Percentiles rank a stretch among this genome's conserved stretches.
Conservation (phyloP, 1,140 invertebrate species). For the Neelides sp. region DNA sequence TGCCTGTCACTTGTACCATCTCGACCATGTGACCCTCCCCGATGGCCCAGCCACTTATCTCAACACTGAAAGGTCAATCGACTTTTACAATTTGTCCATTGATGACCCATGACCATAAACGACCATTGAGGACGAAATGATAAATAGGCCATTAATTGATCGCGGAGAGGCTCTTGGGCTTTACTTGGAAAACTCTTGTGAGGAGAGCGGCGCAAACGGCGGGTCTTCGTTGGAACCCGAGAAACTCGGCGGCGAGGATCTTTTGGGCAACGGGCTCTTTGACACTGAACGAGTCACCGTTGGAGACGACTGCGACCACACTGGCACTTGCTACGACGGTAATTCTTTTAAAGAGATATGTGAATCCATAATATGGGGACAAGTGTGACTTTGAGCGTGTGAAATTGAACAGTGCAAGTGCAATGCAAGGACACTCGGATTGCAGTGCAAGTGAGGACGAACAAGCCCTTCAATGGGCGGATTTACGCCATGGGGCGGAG, state of each 20-base stretch:
- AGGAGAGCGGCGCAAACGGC: slow-evolving; percentile 34
- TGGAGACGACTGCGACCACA: slow-evolving; percentile 72
- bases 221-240: not conserved
- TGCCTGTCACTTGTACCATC: slow-evolving; percentile 82
- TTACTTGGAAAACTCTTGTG: slow-evolving; percentile 80
- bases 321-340: slow-evolving; percentile 90
- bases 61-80: slow-evolving; percentile 49
- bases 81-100: not conserved
- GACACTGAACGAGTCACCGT: slow-evolving; percentile 21
- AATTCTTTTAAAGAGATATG: slow-evolving; percentile 31
- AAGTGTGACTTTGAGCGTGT: not conserved
- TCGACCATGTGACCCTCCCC: slow-evolving; percentile 80
- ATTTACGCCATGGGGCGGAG: slow-evolving; percentile 84
- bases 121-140: too few relatives aligned
- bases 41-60: slow-evolving; percentile 80
- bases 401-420: slow-evolving; percentile 58
- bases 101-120: not conserved
- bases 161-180: slow-evolving; percentile 75
- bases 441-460: slow-evolving; percentile 78
- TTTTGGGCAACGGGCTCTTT: slow-evolving; percentile 19
- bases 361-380: not conserved
- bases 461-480: slow-evolving; percentile 84
- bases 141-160: slow-evolving; percentile 78
- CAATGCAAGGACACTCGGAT: slow-evolving; percentile 89
- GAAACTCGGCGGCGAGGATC: not conserved